Percentiles rank a stretch among this genome's conserved stretches.
Evolutionary conservation across 2,797 vertebrate genomes (phyloP).

Genomic region (Rhyacichthys aspro): DNA sequence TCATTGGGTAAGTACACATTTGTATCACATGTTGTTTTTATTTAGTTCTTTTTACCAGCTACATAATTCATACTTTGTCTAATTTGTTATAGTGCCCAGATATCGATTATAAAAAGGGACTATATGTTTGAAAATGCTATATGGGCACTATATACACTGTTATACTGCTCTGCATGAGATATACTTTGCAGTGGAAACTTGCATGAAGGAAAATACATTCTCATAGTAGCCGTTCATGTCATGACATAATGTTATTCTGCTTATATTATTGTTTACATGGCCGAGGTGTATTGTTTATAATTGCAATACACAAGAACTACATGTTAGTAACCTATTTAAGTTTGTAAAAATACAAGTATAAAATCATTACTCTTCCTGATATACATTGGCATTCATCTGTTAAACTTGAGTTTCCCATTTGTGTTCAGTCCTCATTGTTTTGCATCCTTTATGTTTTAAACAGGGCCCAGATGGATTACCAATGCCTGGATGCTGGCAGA

Average conservation of each 20-base stretch:
- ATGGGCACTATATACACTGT: conserved; percentile 16
- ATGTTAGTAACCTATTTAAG: no score
- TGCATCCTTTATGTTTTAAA: conserved; percentile 54
- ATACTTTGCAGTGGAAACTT: conserved; percentile 39
- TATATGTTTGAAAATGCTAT: not conserved
- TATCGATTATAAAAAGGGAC: not conserved
- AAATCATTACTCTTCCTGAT: no score
- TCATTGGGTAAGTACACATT: conserved; percentile 18
- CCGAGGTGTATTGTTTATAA: no score
- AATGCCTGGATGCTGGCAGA: conserved; percentile 99
- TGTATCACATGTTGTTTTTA: conserved; percentile 15
- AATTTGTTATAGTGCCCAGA: conserved; percentile 29
- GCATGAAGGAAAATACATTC: conserved; percentile 50
- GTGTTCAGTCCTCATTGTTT: conserved; percentile 33
- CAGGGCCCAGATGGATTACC: conserved; percentile 98
- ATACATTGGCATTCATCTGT: not conserved
- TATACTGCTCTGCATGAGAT: conserved; percentile 50
- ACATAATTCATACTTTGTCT: conserved; percentile 5
- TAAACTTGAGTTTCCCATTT: not conserved
- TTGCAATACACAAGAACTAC: no score
- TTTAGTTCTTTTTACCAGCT: conserved; percentile 14
- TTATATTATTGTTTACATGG: no score
- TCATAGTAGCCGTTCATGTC: not conserved
- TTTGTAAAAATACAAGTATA: no score
- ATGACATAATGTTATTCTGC: no score